These are phyloP conservation scores for Myrmecophaga tridactyla DNA, from an alignment of 2,113 vertebrate species.

Conservation along the genomic window DNA sequence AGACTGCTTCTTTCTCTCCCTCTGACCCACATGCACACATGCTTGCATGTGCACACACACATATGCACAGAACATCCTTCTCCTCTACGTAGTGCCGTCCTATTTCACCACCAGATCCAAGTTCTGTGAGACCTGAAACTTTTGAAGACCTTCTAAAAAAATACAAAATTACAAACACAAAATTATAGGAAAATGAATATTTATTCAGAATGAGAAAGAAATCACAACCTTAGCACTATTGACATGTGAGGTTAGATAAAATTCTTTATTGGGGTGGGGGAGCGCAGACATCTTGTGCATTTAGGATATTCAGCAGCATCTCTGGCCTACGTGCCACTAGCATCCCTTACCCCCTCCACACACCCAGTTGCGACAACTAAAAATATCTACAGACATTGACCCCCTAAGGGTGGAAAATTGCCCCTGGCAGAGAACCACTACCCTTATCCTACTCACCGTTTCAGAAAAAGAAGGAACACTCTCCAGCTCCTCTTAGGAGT, in stretches of 20 bases:
- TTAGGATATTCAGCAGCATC: not conserved
- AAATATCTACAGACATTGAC: not conserved
- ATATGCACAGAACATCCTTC: not conserved
- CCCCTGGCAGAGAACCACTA: not conserved
- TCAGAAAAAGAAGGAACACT: not conserved
- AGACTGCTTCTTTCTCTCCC: not conserved
- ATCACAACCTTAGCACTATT: not conserved
- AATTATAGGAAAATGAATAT: constrained; percentile 14
- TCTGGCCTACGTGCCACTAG: not conserved
- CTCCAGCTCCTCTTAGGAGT: not conserved
- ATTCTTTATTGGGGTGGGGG: not conserved
- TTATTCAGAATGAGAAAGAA: not conserved
- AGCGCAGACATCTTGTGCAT: too few relatives aligned
- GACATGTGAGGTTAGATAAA: not conserved
- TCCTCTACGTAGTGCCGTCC: not conserved
- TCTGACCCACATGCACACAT: too few relatives aligned
- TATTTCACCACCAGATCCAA: not conserved
- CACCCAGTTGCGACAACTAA: not conserved
- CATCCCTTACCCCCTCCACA: not conserved
- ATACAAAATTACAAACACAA: not conserved
- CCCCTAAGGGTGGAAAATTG: not conserved
- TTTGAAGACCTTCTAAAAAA: not conserved
- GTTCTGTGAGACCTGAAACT: not conserved
- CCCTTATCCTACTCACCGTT: not conserved
- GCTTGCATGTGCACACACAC: not conserved